Evolutionary conservation across 2,797 vertebrate genomes (phyloP).

Genomic region (Neostethus bicornis): DNA sequence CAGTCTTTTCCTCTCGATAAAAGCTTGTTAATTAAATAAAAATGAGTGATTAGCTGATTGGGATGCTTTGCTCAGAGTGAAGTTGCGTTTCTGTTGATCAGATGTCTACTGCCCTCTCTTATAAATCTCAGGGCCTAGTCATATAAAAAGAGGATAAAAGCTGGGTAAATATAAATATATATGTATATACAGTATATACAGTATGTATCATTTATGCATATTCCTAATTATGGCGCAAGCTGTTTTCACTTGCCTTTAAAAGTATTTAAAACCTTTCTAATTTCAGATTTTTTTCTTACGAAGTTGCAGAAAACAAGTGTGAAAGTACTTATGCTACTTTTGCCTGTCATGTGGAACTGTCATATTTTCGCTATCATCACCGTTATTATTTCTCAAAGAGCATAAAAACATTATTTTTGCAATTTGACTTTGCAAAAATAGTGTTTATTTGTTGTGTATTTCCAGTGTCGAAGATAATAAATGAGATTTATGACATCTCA

Average conservation of each 20-base stretch:
- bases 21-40: constrained; percentile 86
- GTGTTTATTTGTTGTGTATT: constrained; percentile 2
- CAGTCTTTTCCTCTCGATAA: constrained; percentile 75
- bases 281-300: constrained; percentile 55
- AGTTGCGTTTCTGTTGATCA: constrained; percentile 39
- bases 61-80: constrained; percentile 76
- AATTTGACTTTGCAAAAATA: constrained; percentile 3
- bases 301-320: constrained; percentile 45
- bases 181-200: too few relatives aligned
- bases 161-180: too few relatives aligned
- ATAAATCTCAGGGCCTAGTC: constrained; percentile 45
- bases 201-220: too few relatives aligned
- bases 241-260: constrained; percentile 67
- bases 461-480: constrained; percentile 1
- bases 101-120: constrained; percentile 30
- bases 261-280: constrained; percentile 65
- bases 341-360: not conserved
- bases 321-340: constrained; percentile 17
- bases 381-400: constrained; percentile 4
- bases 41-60: constrained; percentile 80
- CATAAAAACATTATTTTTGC: not conserved
- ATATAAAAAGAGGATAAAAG: constrained; percentile 16
- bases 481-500: constrained; percentile 3
- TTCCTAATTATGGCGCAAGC: too few relatives aligned
- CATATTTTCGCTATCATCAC: not conserved